Evolutionary conservation across 23 tunicate genomes (phyloP), one percentile per base, ranked within the genome.

Genomic region (Halocynthia roretzi): DNA sequence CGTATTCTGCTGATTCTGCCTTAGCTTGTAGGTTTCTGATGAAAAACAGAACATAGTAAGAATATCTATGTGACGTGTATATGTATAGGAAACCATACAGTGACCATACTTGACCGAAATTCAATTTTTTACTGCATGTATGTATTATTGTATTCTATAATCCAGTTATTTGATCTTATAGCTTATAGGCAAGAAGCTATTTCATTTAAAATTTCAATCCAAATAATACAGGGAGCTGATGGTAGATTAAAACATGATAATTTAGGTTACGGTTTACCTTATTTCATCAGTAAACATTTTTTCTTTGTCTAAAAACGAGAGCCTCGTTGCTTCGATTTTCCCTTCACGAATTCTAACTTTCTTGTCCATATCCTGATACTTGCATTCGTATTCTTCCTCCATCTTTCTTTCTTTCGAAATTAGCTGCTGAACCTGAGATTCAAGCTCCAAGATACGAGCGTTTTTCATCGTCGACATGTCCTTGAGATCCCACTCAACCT

Each of bases 391-490:
- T 8, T 88, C 95, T 52, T 78, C 67, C 64, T 70, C 71, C 10
- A 71, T 55, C 8, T 72, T 65, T 54, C 52, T 53, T 7, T 52
- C n/a, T 2, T 70, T 67, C 14, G 48, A 14, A 52, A 52, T 53
- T 10, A 88, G 40, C 52, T 83, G 65, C 80, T 83, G 61, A 51
- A 88, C 81, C 88, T 88, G 57, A 54, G 65, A 68, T 83, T 88
- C 95, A 50, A 88, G 76, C 52, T 88, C 95, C 9, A 88, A 78
- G 48, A 88, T 88, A 55, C 95, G 71, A 8, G 84, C 52, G 79
- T 88, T 88, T 74, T 88, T 88, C 50, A 83, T 31, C 7, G 87
- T 51, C 5, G 95, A 78, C 19, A 80, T 31, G 74, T 88, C 87
- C 19, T 71, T 50, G 6, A 83, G 63, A 67, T 88, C 83, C 80